A percentile compares a stretch with the other conserved stretches of the same genome.
These are phyloP conservation scores for Brevipalpus yothersi DNA, from an alignment of 1,140 invertebrate genomes.

Conservation along the genomic window DNA sequence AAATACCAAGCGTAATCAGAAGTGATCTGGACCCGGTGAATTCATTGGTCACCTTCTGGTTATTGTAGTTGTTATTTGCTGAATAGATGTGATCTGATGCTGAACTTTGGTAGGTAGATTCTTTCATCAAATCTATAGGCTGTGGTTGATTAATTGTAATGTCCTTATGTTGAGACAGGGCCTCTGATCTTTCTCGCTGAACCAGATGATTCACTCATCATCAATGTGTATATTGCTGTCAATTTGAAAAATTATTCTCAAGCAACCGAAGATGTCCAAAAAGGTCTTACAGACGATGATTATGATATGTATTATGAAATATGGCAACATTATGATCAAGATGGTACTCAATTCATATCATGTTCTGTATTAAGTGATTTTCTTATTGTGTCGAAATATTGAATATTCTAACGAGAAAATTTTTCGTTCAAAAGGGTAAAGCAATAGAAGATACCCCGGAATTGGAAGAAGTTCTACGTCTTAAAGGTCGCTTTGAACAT, in stretches of 20 bases:
- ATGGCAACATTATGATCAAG: slow-evolving; percentile 93
- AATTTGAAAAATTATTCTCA: slow-evolving; percentile 96
- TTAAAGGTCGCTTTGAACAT: slow-evolving; percentile 59
- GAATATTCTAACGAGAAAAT: slow-evolving; percentile 68
- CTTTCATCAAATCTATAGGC: too few relatives aligned
- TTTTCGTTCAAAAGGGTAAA: slow-evolving; percentile 66
- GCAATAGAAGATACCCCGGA: slow-evolving; percentile 12
- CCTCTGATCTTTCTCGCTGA: too few relatives aligned
- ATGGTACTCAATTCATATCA: slow-evolving; percentile 80
- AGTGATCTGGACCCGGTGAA: too few relatives aligned
- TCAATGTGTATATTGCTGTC: slow-evolving; percentile 98
- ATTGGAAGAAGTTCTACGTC: slow-evolving; percentile 39
- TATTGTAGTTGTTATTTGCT: too few relatives aligned
- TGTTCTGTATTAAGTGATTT: slow-evolving; percentile 83
- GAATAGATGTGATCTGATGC: too few relatives aligned
- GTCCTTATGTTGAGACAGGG: too few relatives aligned
- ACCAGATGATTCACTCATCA: too few relatives aligned
- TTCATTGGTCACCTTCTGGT: too few relatives aligned
- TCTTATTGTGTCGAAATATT: slow-evolving; percentile 86
- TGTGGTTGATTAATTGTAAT: too few relatives aligned
- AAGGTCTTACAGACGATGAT: slow-evolving; percentile 90
- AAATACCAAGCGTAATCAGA: too few relatives aligned
- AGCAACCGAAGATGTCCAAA: slow-evolving; percentile 93
- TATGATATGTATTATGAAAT: slow-evolving; percentile 99
- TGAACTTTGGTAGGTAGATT: too few relatives aligned